Percentiles rank a stretch among this genome's conserved stretches.
These are phyloP conservation scores for Xenopus borealis DNA, from an alignment of 2,113 vertebrate genomes.

Conservation along the genomic window DNA sequence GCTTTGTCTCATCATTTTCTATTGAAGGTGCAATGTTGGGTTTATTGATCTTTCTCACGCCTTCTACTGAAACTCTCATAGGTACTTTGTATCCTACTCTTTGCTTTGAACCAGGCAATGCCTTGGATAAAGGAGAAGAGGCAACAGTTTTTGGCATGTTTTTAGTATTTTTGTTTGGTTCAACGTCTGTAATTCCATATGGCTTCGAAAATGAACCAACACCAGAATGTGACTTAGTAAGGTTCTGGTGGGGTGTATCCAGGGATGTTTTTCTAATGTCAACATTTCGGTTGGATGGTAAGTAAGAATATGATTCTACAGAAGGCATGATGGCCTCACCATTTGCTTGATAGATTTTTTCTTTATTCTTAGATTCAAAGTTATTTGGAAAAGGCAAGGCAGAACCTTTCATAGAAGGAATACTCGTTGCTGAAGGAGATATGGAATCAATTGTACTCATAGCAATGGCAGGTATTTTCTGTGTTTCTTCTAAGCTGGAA, in stretches of 20 bases:
- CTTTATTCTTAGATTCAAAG: constrained; percentile 30
- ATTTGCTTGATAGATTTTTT: constrained; percentile 8
- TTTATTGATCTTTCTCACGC: constrained; percentile 41
- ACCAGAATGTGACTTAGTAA: constrained; percentile 42
- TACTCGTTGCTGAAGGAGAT: constrained; percentile 47
- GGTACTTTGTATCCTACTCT: constrained; percentile 36
- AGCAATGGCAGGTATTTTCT: constrained; percentile 16
- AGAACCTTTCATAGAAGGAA: constrained; percentile 54
- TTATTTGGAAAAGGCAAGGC: constrained; percentile 45
- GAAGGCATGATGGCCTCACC: constrained; percentile 10
- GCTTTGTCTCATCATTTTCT: constrained; percentile 48
- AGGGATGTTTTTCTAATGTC: constrained; percentile 13
- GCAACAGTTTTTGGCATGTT: constrained; percentile 30
- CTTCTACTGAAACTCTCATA: constrained; percentile 39
- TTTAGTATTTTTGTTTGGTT: constrained; percentile 42
- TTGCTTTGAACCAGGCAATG: constrained; percentile 44
- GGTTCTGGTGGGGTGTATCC: constrained; percentile 8
- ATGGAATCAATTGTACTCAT: constrained; percentile 45
- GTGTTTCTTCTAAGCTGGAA: constrained; percentile 26
- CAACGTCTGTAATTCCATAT: constrained; percentile 16
- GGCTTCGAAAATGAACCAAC: constrained; percentile 10
- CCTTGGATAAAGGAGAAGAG: constrained; percentile 44
- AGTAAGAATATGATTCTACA: constrained; percentile 8
- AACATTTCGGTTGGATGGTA: constrained; percentile 27
- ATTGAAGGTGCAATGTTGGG: constrained; percentile 47